Conservation (phyloP, 2,888 invertebrate genomes). For the Tinea semifulvella region DNA sequence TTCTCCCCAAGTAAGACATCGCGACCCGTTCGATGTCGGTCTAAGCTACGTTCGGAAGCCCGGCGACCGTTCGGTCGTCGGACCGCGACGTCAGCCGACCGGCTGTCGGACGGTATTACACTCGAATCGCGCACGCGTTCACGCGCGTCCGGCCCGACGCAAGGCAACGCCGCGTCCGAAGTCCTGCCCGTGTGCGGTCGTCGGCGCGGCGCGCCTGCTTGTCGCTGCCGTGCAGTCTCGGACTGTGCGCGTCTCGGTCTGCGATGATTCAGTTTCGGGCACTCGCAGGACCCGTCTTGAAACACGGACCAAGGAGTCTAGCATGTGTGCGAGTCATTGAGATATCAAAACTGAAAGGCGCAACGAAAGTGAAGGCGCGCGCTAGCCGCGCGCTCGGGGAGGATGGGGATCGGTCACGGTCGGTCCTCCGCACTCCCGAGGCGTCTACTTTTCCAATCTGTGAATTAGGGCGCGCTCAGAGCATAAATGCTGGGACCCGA, state of each 20-base stretch:
- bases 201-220: slow-evolving; percentile 27
- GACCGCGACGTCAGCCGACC: slow-evolving; percentile 24
- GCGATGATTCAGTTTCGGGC: slow-evolving; percentile 45
- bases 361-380: slow-evolving; percentile 70
- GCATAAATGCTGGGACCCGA: slow-evolving; percentile 76
- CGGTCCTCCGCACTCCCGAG: slow-evolving; percentile 64
- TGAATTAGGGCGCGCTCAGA: slow-evolving; percentile 63
- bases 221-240: slow-evolving; percentile 30
- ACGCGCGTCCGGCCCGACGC: slow-evolving; percentile 34
- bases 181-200: slow-evolving; percentile 33
- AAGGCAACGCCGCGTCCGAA: slow-evolving; percentile 28
- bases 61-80: slow-evolving; percentile 20
- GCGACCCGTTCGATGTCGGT: slow-evolving; percentile 59
- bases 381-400: slow-evolving; percentile 40
- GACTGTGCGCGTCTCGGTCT: slow-evolving; percentile 33
- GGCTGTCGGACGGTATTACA: slow-evolving; percentile 23
- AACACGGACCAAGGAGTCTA: slow-evolving; percentile 81
- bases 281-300: slow-evolving; percentile 77
- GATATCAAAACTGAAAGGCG: slow-evolving; percentile 67
- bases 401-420: slow-evolving; percentile 45
- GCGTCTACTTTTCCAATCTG: slow-evolving; percentile 56
- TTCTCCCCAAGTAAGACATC: slow-evolving; percentile 57
- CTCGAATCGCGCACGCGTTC: slow-evolving; percentile 27
- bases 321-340: slow-evolving; percentile 76
- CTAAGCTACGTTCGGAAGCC: slow-evolving; percentile 37